A percentile compares a stretch with the other conserved stretches of the same genome.
phyloP scores from a whole-genome alignment of 2,888 invertebrate species.

The Diarsia mendica region DNA sequence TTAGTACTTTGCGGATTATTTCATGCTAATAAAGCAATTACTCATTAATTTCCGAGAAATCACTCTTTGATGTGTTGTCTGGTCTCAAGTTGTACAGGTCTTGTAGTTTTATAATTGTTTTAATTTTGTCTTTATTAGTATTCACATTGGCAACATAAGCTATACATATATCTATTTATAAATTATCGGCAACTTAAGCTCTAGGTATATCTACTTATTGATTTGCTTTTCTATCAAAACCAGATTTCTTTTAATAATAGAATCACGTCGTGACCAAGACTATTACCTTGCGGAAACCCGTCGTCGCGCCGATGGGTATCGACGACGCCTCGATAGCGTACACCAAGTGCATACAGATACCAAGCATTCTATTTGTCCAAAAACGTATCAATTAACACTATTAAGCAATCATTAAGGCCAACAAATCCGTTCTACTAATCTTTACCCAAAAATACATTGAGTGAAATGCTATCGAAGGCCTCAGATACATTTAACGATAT shows the following conservation, averaged over 20 bases:
- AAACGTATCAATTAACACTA: conserved; percentile 41
- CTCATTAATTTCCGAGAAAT: conserved; percentile 32
- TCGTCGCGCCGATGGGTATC: conserved; percentile 24
- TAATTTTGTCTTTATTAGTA: not conserved
- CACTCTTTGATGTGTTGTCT: not conserved
- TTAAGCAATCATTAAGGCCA: conserved; percentile 49
- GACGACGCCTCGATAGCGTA: conserved; percentile 28
- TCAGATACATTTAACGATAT: conserved; percentile 14
- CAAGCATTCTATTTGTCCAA: conserved; percentile 25
- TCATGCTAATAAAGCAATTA: conserved; percentile 45
- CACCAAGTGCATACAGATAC: conserved; percentile 47
- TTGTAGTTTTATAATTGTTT: not conserved
- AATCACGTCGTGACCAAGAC: conserved; percentile 47
- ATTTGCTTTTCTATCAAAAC: conserved; percentile 1
- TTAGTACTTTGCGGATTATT: conserved; percentile 30
- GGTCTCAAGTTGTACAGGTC: not conserved
- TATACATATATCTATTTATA: not conserved
- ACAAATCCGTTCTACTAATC: conserved; percentile 42
- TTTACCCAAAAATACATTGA: conserved; percentile 1
- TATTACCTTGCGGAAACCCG: conserved; percentile 50
- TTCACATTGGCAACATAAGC: not conserved
- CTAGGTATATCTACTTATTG: no score
- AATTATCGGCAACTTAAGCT: not conserved
- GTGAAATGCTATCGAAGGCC: conserved; percentile 8
- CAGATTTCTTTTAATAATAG: conserved; percentile 19